Evolutionary conservation across 2,113 vertebrate species (phyloP), one percentile per base, ranked within the genome.

Genomic region (Clarias batrachus): DNA sequence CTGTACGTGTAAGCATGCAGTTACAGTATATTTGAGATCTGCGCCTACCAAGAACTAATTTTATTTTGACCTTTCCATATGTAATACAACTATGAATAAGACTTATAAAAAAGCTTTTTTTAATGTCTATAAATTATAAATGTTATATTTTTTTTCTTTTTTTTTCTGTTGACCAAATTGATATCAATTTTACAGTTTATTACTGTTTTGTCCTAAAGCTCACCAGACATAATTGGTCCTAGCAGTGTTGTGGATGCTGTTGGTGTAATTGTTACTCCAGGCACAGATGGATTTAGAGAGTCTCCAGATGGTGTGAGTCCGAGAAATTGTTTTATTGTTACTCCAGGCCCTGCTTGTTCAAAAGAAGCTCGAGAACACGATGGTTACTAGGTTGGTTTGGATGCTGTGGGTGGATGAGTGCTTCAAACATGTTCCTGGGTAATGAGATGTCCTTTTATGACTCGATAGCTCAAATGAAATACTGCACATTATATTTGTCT

Each of bases 231-330:
- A 48, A 25, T 6, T 74, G 41, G 21, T 13, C 41, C 73, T 52
- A 76, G 73, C 73, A 52, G 37, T 48, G 71, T 9, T 74, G 71
- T 48, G 33, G 33, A 41, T 73, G 37, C 37, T 48, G 19, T 48
- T 74, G 71, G 71, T 74, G 71, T 74, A 48, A 74, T 74, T 74
- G 71, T 41, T 74, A 48, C 71, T 74, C 19, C 19, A 74, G 37
- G 37, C 71, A 74, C 37, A 74, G 19, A 74, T 23, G 16, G 37
- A 74, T 74, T 74, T 48, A 74, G 37, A 74, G 33, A 74, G 71
- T 74, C 37, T 74, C 37, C 71, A 74, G 71, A 74, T 74, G 71
- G 71, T 74, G 21, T 23, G 7, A 12, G 19, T 74, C 71, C 37
- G 37, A 48, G 71, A 10, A 48, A 37, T 48, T 74, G 37, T 74